Percentiles rank a stretch among this genome's conserved stretches.
Evolutionary conservation across 2,113 vertebrate species (phyloP).

Genomic region (Myrmecobius fasciatus): DNA sequence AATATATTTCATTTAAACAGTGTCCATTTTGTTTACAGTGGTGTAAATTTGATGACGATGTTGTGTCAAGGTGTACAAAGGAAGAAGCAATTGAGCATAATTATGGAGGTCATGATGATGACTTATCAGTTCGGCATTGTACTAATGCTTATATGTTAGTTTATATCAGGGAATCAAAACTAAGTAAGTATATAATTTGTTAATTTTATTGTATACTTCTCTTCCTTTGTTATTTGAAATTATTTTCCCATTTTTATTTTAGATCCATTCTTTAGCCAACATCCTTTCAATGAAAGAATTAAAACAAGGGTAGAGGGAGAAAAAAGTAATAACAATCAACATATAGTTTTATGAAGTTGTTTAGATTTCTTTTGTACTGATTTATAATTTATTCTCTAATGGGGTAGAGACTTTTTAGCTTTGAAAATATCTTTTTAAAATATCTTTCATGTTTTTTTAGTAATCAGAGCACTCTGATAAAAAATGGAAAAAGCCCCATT

Average conservation of each 20-base stretch:
- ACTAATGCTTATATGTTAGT: constrained; percentile 99
- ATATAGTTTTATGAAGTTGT: neutral
- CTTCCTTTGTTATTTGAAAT: neutral
- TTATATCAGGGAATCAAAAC: constrained; percentile 97
- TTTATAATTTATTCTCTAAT: neutral
- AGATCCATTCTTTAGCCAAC: fast-evolving
- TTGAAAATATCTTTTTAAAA: neutral
- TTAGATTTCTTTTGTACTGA: neutral
- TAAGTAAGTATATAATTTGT: constrained; percentile 87
- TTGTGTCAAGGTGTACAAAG: constrained; percentile 98
- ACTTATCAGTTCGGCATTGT: constrained; percentile 97
- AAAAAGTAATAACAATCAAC: neutral
- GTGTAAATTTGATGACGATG: constrained; percentile 99
- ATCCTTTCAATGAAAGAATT: fast-evolving
- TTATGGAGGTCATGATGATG: constrained; percentile 97
- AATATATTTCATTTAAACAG: neutral
- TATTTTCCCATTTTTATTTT: fast-evolving
- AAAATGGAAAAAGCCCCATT: neutral
- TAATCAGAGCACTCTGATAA: neutral
- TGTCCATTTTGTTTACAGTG: constrained; percentile 84
- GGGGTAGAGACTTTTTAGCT: neutral
- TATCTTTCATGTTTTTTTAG: neutral
- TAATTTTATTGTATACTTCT: fast-evolving
- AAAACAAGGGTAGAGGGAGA: neutral
- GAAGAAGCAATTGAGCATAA: constrained; percentile 99